A percentile compares a stretch with the other conserved stretches of the same genome.
Evolutionary conservation across 2,797 vertebrate genomes (phyloP).

Genomic region (Micropoecilia bifurca): DNA sequence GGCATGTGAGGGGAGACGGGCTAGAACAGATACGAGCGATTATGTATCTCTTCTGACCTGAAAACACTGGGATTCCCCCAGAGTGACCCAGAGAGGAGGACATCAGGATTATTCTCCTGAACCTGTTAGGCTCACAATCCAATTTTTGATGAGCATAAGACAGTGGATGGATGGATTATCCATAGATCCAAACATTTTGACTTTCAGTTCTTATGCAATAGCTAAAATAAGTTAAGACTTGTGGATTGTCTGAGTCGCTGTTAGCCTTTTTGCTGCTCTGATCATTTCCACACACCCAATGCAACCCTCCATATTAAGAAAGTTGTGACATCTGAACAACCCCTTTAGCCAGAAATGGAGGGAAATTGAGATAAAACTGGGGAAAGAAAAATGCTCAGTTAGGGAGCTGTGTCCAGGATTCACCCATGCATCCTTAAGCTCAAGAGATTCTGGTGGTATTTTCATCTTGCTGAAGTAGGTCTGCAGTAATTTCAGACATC

Average conservation of each 20-base stretch:
- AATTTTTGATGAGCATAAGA: neutral
- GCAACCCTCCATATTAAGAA: neutral
- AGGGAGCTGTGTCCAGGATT: constrained; percentile 11
- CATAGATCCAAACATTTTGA: neutral
- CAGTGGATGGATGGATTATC: neutral
- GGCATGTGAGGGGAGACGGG: neutral
- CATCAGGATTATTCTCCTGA: neutral
- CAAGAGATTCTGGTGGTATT: constrained; percentile 58
- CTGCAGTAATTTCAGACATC: constrained; percentile 62
- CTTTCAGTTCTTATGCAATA: neutral
- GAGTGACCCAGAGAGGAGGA: neutral
- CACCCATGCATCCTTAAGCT: constrained; percentile 51
- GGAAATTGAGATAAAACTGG: constrained; percentile 20
- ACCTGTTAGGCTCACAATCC: neutral
- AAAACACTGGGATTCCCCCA: neutral
- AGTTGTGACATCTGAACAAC: neutral
- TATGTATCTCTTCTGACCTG: neutral
- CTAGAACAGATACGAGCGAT: neutral
- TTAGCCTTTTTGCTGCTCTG: neutral
- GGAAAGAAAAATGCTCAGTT: constrained; percentile 5
- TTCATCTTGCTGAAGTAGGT: constrained; percentile 57
- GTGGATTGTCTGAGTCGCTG: neutral
- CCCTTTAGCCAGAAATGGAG: constrained; percentile 35
- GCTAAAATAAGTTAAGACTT: neutral
- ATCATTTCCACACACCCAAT: neutral